Conservation (phyloP, 2,888 invertebrate genomes). For the Drosophila atroscutellata region DNA sequence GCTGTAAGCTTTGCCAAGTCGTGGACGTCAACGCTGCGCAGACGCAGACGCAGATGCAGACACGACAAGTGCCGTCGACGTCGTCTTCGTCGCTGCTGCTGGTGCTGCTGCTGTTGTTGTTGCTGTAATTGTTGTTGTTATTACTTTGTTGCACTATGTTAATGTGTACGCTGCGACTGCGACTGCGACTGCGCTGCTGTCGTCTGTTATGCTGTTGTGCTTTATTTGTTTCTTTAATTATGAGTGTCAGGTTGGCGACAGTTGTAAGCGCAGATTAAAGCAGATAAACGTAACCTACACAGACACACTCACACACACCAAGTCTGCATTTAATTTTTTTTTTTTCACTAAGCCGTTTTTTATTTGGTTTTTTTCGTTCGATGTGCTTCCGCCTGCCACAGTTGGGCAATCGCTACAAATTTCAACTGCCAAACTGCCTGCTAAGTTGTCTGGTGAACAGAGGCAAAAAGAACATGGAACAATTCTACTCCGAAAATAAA, state of each 20-base stretch:
- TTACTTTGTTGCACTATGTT: conserved; percentile 62
- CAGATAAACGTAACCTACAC: conserved; percentile 69
- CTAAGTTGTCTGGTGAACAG: conserved; percentile 16
- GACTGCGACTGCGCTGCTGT: conserved; percentile 33
- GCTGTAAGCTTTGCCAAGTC: conserved; percentile 56
- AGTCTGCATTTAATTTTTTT: conserved; percentile 37
- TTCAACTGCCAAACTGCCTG: conserved; percentile 30
- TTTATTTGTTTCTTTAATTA: conserved; percentile 81
- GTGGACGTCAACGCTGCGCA: conserved; percentile 39
- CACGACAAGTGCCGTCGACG: conserved; percentile 76
- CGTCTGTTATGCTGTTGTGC: conserved; percentile 55
- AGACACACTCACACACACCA: conserved; percentile 11
- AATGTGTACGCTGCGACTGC: conserved; percentile 48
- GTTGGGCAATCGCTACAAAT: conserved; percentile 49
- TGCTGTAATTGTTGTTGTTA: conserved; percentile 33
- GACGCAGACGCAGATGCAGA: conserved; percentile 60
- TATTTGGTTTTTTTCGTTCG: conserved; percentile 1
- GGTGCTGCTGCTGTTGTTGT: conserved; percentile 12
- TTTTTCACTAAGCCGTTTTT: conserved; percentile 48
- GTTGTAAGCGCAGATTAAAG: conserved; percentile 69
- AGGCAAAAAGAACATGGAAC: conserved; percentile 20
- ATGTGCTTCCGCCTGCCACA: conserved; percentile 44
- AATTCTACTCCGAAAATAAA: conserved; percentile 60
- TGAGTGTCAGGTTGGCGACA: conserved; percentile 75
- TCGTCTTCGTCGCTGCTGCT: conserved; percentile 19